Conservation (phyloP, 2,113 vertebrate species). For the Indicator maculatus region DNA sequence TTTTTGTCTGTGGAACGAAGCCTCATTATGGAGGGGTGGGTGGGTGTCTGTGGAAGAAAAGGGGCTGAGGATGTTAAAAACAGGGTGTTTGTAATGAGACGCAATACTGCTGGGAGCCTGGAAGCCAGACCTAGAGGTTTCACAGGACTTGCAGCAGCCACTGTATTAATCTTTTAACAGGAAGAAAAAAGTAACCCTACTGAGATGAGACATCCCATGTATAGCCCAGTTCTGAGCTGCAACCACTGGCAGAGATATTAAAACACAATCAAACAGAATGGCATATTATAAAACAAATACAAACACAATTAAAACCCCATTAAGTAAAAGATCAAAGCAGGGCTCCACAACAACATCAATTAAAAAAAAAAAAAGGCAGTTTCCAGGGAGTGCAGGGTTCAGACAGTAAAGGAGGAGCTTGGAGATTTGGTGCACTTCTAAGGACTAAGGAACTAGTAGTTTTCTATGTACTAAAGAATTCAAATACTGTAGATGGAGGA, state of each 20-base stretch:
- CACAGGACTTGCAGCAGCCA: constrained; percentile 41
- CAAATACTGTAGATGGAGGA: not conserved
- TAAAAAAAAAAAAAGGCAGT: not conserved
- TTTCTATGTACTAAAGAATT: not conserved
- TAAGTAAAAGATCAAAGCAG: constrained; percentile 59
- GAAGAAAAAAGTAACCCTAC: constrained; percentile 54
- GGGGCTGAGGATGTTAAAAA: constrained; percentile 33
- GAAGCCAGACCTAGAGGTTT: constrained; percentile 60
- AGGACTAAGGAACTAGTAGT: not conserved
- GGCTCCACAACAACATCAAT: not conserved
- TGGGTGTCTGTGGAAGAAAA: constrained; percentile 7
- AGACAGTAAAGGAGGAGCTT: constrained; percentile 18
- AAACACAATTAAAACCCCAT: constrained; percentile 67
- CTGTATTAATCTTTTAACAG: constrained; percentile 67
- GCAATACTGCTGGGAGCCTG: constrained; percentile 43
- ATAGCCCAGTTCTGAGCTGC: constrained; percentile 12
- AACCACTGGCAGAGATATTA: constrained; percentile 55
- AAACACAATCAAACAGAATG: constrained; percentile 63
- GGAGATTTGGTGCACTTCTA: not conserved
- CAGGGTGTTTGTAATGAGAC: constrained; percentile 43
- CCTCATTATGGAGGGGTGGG: constrained; percentile 42
- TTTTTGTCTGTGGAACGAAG: constrained; percentile 66
- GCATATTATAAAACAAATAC: constrained; percentile 63
- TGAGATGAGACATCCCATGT: constrained; percentile 55
- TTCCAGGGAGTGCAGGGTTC: constrained; percentile 49